Conservation (phyloP, 2,113 vertebrate genomes). For the Tringa solitaria region DNA sequence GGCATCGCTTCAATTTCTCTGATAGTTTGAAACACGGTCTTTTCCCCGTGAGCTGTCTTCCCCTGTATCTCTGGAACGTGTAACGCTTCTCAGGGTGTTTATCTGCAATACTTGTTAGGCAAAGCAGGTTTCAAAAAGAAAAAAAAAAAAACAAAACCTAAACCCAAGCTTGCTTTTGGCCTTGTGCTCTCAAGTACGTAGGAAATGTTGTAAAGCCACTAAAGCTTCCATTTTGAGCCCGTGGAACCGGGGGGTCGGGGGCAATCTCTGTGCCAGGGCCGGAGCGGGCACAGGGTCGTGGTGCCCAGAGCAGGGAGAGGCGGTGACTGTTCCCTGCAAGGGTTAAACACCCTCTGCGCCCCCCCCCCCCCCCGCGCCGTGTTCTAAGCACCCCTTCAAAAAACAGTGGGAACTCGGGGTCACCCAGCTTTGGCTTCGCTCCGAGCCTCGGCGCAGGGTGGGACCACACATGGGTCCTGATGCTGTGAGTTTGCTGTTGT, state of each 20-base stretch:
- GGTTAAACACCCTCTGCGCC: fast-evolving
- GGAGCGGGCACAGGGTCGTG: fast-evolving
- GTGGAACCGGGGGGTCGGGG: fast-evolving
- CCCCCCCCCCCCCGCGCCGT: fast-evolving
- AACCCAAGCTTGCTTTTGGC: background rate
- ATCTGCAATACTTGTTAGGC: background rate
- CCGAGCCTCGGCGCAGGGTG: fast-evolving
- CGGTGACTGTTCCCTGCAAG: background rate
- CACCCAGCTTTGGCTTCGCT: fast-evolving
- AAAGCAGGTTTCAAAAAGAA: background rate
- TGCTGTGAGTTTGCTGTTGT: background rate
- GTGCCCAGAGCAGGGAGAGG: fast-evolving
- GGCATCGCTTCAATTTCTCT: background rate
- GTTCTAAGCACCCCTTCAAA: too few relatives aligned
- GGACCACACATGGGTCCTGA: background rate
- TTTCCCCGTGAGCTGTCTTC: background rate
- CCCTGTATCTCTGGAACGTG: background rate
- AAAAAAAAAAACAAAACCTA: too few relatives aligned
- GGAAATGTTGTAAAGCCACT: background rate
- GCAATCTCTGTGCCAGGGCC: fast-evolving
- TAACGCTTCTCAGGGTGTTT: background rate
- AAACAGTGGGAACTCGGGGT: background rate
- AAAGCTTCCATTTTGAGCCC: background rate
- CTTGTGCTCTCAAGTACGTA: background rate
- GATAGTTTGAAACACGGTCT: background rate